Conservation (phyloP, 53 echinoderm and acorn worm species). For the Paracentrotus lividus region DNA sequence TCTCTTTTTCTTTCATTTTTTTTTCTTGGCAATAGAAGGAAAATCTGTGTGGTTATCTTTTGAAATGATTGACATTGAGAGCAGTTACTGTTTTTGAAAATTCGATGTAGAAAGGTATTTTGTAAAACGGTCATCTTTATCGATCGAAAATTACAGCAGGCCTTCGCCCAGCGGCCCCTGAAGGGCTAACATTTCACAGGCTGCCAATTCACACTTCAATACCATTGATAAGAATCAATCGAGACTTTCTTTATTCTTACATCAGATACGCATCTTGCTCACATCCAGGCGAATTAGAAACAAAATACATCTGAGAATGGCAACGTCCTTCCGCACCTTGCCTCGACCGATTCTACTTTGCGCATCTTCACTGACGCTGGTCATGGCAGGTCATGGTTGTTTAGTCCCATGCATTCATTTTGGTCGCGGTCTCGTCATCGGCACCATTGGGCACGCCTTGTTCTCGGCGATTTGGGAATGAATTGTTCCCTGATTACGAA, state of each 20-base stretch:
- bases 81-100: constrained; percentile 11
- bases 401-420: constrained; percentile 60
- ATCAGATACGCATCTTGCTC: constrained; percentile 64
- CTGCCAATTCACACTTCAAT: constrained; percentile 64
- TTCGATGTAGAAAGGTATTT: constrained; percentile 17
- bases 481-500: constrained; percentile 63
- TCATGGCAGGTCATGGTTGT: constrained; percentile 65
- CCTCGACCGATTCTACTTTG: constrained; percentile 57
- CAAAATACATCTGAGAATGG: constrained; percentile 64
- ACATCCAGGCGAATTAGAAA: constrained; percentile 64
- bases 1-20: neutral
- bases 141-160: constrained; percentile 62
- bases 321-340: constrained; percentile 68
- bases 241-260: constrained; percentile 57
- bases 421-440: constrained; percentile 46
- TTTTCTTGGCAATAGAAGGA: neutral
- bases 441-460: constrained; percentile 54
- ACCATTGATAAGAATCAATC: constrained; percentile 67
- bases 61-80: constrained; percentile 43
- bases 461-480: constrained; percentile 62
- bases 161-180: constrained; percentile 44
- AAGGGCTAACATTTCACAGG: constrained; percentile 63
- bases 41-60: neutral
- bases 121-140: constrained; percentile 67
- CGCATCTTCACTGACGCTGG: constrained; percentile 42